A percentile compares a stretch with the other conserved stretches of the same genome.
Conservation (phyloP, 2,888 invertebrate species). For the Eupeodes latifasciatus region DNA sequence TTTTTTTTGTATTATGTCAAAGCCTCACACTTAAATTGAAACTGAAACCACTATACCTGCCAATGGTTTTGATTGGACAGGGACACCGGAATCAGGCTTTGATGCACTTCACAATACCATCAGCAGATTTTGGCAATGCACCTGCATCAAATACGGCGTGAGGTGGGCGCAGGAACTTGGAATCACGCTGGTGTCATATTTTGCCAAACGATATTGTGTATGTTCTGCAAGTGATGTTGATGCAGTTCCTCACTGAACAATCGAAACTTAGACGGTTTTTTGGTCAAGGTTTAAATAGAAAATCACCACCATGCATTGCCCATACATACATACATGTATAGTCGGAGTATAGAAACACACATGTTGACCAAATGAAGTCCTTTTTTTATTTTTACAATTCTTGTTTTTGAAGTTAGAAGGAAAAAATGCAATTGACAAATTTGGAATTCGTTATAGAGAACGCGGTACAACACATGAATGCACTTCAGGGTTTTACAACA, state of each 20-base stretch:
- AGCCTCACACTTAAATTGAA: slow-evolving; percentile 6
- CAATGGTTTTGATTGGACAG: background rate
- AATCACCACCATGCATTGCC: slow-evolving; percentile 32
- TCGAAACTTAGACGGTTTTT: slow-evolving; percentile 41
- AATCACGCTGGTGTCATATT: slow-evolving; percentile 40
- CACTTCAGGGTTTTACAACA: slow-evolving; percentile 66
- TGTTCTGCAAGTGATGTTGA: slow-evolving; percentile 29
- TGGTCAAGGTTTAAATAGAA: slow-evolving; percentile 63
- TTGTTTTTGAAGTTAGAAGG: background rate
- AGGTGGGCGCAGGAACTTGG: background rate
- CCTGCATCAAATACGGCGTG: slow-evolving; percentile 28
- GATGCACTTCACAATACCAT: slow-evolving; percentile 61
- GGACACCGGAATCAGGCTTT: slow-evolving; percentile 65
- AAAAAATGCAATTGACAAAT: slow-evolving; percentile 58
- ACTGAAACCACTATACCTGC: slow-evolving; percentile 36
- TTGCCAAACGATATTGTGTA: background rate
- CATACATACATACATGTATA: no score
- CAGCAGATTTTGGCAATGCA: slow-evolving; percentile 46
- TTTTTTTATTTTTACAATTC: background rate
- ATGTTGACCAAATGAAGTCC: slow-evolving; percentile 49
- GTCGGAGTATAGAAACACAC: slow-evolving; percentile 37
- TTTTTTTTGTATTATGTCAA: slow-evolving; percentile 9
- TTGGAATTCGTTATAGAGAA: slow-evolving; percentile 63
- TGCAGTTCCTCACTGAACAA: slow-evolving; percentile 56
- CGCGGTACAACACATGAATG: slow-evolving; percentile 59